Conservation (phyloP, 2,797 vertebrate genomes). For the Bradypodion ventrale region DNA sequence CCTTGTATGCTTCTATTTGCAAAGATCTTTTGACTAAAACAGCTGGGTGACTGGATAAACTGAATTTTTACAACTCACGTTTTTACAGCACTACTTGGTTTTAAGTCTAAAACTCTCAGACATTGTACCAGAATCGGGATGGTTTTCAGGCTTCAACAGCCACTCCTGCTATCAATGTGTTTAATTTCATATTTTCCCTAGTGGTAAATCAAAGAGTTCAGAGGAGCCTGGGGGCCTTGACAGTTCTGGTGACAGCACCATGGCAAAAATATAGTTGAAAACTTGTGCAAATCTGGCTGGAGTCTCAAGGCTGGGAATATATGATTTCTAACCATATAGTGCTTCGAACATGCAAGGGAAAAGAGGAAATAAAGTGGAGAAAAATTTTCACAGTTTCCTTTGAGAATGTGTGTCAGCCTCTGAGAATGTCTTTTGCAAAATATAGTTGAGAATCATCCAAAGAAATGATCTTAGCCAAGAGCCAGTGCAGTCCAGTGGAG, state of each 20-base stretch:
- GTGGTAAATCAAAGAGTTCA: not conserved
- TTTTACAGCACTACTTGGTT: not conserved
- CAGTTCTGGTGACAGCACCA: not conserved
- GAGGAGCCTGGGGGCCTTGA: not conserved
- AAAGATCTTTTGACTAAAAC: not conserved
- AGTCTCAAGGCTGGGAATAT: not conserved
- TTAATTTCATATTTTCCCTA: not conserved
- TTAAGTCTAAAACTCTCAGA: fast-evolving
- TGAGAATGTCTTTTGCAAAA: not conserved
- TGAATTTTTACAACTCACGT: not conserved
- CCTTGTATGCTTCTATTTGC: not conserved
- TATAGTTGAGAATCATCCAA: not conserved
- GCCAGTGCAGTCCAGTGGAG: not conserved
- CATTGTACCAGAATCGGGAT: not conserved
- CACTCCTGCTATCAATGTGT: not conserved
- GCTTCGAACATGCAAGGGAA: not conserved
- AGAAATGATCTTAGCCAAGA: not conserved
- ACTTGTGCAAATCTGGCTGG: not conserved
- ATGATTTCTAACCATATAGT: not conserved
- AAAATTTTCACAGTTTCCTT: no score
- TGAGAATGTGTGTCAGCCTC: not conserved
- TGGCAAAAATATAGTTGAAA: not conserved
- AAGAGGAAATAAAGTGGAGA: not conserved
- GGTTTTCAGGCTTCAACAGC: not conserved
- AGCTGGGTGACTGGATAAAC: not conserved